Evolutionary conservation across 1,140 invertebrate species (phyloP), one percentile per base, ranked within the genome.

Genomic region (Drosophila serrata): DNA sequence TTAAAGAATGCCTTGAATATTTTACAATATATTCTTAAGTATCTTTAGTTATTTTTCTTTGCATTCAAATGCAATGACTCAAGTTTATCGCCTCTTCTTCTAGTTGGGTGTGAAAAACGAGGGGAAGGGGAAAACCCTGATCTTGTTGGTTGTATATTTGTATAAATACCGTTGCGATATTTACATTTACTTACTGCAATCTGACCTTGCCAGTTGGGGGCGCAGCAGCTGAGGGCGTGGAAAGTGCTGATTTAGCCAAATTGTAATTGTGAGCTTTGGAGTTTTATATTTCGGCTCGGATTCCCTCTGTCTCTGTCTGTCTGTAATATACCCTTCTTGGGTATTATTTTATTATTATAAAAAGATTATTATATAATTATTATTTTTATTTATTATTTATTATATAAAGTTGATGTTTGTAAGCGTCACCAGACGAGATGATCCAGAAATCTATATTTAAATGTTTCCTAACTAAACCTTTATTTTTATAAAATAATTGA

Each of bases 111-210:
- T 24, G 53, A 13, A n/a, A 42, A 42, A 11, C 17, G 9, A 4
- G 8, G 11, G 22, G 11, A 31, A 29, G 22, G 19, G 17, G 39
- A 5, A 43, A 63, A 35, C 57, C 13, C 40, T 61, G 57, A 65
- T 61, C 62, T 61, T 58, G 37, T 58, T 58, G 35, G 17, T 3
- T 35, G 29, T 49, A 24, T 22, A 13, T 45, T 15, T 65, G n/a
- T 61, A 65, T 19, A 65, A 65, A 65, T 63, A 65, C 39, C 46
- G 29, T 45, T 35, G 40, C 63, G 31, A 62, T 65, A 65, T 46
- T 65, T 65, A 45, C 31, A 45, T 40, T 46, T 35, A 39, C 60
- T 42, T 13, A 33, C 11, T 69, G 65, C 65, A 65, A 69, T 51
- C 61, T 65, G 65, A 69, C 65, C 65, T 69, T 69, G 65, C 33